Base-by-base conservation (phyloP, 2,888 invertebrate genomes). In the Himalopsyche anomala region DNA sequence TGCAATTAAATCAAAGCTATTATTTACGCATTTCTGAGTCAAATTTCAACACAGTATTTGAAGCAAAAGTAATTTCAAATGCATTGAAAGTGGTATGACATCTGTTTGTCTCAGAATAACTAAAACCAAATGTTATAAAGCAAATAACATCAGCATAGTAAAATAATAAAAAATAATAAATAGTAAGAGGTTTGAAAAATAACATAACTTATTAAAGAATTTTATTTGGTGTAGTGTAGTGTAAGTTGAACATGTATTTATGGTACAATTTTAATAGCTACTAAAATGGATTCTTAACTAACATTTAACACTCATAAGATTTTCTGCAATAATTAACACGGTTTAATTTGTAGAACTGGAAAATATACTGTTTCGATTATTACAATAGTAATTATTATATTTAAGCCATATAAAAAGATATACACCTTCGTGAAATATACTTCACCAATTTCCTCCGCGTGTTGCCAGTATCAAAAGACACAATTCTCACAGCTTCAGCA, bases 381-480 rank as follows among this genome's bases (percentile, higher is more conserved):
- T 74, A 74, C 74, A 74, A 74, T 36, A 74, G 74, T 74, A 74
- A 36, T 74, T 38, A 36, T 74, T 36, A 36, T 36, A 74, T 36
- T 74, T 74, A 36, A 74, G 36, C 74, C 74, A 74, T 74, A 74
- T 74, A 74, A 74, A 74, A 74, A 74, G 74, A 74, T 74, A 74
- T 36, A 74, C 74, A 74, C 36, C 74, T 74, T 74, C 36, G 19
- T 74, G 74, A 74, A 74, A 74, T 74, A 74, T 74, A 38, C 36
- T 36, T 36, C 62, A 19, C 19, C 62, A 19, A 62, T 80, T 28
- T 51, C 42, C 80, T 45, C 80, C 80, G 80, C 80, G 51, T 80
- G 80, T 80, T 80, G 19, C 51, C 19, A 80, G 45, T 80, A 80
- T 80, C 45, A 80, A 51, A 80, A 80, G 80, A 80, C 80, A 80